Evolutionary conservation across 2,888 invertebrate genomes (phyloP).

Genomic region (Lottia scabra): DNA sequence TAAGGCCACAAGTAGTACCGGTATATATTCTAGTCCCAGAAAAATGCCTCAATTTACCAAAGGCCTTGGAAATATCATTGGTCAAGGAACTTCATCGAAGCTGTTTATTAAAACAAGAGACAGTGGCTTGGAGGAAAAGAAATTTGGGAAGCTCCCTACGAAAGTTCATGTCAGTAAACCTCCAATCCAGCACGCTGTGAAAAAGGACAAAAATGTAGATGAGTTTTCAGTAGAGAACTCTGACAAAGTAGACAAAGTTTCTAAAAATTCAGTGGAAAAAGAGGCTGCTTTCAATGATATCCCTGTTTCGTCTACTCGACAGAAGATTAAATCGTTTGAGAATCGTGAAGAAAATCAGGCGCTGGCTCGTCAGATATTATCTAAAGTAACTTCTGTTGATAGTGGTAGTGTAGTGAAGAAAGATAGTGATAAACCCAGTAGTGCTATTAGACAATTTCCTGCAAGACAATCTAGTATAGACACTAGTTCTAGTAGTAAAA

Average conservation of each 20-base stretch:
- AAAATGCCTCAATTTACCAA: slow-evolving; percentile 56
- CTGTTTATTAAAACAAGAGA: slow-evolving; percentile 54
- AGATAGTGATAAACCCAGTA: slow-evolving; percentile 13
- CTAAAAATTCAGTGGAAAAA: slow-evolving; percentile 1
- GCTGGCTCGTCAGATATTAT: neutral
- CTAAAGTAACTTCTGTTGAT: neutral
- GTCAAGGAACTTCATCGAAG: slow-evolving; percentile 50
- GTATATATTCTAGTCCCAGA: slow-evolving; percentile 45
- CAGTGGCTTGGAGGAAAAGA: slow-evolving; percentile 50
- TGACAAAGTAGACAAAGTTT: slow-evolving; percentile 8
- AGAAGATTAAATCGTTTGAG: neutral
- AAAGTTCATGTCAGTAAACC: slow-evolving; percentile 50
- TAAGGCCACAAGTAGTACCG: slow-evolving; percentile 13
- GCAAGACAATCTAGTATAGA: neutral
- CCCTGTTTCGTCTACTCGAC: neutral
- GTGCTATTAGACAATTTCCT: slow-evolving; percentile 6
- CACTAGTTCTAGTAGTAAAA: slow-evolving; percentile 7
- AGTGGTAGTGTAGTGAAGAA: neutral
- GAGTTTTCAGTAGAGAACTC: slow-evolving; percentile 10
- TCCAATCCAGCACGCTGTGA: slow-evolving; percentile 29
- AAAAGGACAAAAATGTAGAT: slow-evolving; percentile 35
- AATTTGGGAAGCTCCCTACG: slow-evolving; percentile 42
- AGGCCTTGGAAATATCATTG: slow-evolving; percentile 57
- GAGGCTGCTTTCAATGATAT: neutral
- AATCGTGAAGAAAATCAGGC: slow-evolving; percentile 4